Base-by-base conservation (phyloP, 2,888 invertebrate species). In the Eristalinus aeneus region DNA sequence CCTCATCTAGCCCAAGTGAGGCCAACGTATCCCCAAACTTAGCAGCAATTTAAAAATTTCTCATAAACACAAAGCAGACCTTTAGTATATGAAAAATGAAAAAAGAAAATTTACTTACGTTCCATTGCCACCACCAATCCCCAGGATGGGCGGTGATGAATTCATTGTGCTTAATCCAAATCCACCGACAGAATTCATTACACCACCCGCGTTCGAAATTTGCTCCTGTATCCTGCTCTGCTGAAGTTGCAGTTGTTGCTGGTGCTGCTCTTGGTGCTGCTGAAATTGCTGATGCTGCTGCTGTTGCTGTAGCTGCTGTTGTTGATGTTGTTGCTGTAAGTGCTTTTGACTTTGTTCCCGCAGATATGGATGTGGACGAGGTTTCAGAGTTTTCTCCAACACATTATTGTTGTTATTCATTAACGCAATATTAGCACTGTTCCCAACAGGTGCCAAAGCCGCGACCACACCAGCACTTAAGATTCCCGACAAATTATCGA, bases 401-500 rank as follows among this genome's bases (percentile, higher is more conserved):
- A 60, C 56, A 23, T 39, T 68, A 39, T 53, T 65, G 60, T 75
- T 79, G 34, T 56, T 72, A 82, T 67, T 86, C 81, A 86, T 82
- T 58, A 86, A 86, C 23, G 65, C 74, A 61, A 71, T 84, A 53
- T 69, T 78, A 39, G 34, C 20, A 32, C 34, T 67, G 20, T 71
- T 82, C 22, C 65, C 71, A 77, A 81, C 81, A 82, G 86, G 86
- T 86, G 86, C 46, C 61, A 82, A 36, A 22, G 71, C 61, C 34
- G 73, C 73, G 10, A 86, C 82, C n/a, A 86, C 77, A 78, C 82
- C 71, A 77, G 73, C 82, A 77, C 73, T 82, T 22, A 82, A 74
- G 65, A 86, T 81, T 61, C 77, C 86, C 82, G 74, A 23, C 20
- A 82, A 78, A 73, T 82, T 86, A 78, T 81, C 86, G 61, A 82